Conservation (phyloP, 1,140 invertebrate species). For the Harpegnathos saltator region DNA sequence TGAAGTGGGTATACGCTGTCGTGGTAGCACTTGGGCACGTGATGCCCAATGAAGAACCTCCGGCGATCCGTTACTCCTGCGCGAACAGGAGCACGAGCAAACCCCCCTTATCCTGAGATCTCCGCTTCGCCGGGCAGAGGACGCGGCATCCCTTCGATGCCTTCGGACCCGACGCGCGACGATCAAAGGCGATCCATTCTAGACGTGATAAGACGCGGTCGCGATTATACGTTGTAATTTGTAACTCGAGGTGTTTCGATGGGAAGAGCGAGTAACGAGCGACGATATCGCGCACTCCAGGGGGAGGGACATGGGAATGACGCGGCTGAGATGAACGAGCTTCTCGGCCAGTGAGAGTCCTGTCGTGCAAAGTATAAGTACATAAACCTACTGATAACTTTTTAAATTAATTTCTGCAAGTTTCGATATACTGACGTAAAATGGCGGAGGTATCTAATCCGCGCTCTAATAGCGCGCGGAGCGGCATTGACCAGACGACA, state of each 20-base stretch:
- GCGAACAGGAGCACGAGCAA: conserved; percentile 68
- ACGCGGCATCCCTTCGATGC: not conserved
- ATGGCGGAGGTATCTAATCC: too few species aligned
- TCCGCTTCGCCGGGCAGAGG: not conserved
- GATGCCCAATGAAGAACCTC: conserved; percentile 79
- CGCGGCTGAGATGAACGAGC: too few species aligned
- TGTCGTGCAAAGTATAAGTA: too few species aligned
- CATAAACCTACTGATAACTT: too few species aligned
- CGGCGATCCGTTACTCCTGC: conserved; percentile 71
- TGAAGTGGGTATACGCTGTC: conserved; percentile 78
- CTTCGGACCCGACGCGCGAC: not conserved
- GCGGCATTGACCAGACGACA: conserved; percentile 28
- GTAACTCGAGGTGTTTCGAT: too few species aligned
- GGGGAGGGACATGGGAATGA: too few species aligned
- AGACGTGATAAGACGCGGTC: not conserved
- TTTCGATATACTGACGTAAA: too few species aligned
- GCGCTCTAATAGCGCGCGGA: conserved; percentile 16
- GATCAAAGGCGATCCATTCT: not conserved
- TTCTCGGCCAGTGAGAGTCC: too few species aligned
- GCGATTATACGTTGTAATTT: not conserved
- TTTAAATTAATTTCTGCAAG: too few species aligned
- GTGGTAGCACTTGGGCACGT: conserved; percentile 82
- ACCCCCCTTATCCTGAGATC: conserved; percentile 43
- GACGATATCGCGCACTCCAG: too few species aligned
- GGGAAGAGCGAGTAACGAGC: too few species aligned